Evolutionary conservation across 2,113 vertebrate genomes (phyloP).

Genomic region (Syngnathus floridae): DNA sequence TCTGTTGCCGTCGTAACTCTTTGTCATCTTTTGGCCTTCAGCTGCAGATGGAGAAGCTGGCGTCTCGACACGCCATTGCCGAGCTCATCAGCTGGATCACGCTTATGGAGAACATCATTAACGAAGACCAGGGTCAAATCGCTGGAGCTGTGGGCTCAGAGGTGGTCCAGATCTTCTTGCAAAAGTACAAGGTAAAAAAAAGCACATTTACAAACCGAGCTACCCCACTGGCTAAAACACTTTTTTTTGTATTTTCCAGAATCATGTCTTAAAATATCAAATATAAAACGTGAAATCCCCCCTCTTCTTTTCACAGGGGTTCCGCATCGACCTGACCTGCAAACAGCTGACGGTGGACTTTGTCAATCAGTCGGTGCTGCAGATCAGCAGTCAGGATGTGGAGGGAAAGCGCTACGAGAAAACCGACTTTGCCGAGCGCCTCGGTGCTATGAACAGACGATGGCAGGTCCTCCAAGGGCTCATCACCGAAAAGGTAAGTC

Average conservation of each 20-base stretch:
- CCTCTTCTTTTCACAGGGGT: constrained; percentile 72
- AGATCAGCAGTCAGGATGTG: constrained; percentile 93
- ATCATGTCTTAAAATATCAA: not conserved
- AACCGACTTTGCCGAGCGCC: constrained; percentile 92
- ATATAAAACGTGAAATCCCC: not conserved
- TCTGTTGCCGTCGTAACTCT: not conserved
- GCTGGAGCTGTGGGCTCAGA: constrained; percentile 80
- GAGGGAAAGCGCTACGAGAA: constrained; percentile 94
- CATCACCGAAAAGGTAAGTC: constrained; percentile 81
- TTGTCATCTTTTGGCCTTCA: constrained; percentile 43
- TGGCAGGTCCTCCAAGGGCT: constrained; percentile 93
- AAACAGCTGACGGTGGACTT: constrained; percentile 96
- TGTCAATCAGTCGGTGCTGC: constrained; percentile 94
- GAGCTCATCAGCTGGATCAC: constrained; percentile 96
- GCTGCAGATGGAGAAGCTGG: constrained; percentile 95
- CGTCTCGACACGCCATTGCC: constrained; percentile 89
- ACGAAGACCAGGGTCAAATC: constrained; percentile 84
- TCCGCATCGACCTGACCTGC: constrained; percentile 90
- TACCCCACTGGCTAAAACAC: too few relatives aligned
- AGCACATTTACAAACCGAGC: not conserved
- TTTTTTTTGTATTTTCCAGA: not conserved
- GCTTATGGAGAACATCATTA: constrained; percentile 87
- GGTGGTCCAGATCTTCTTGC: constrained; percentile 77
- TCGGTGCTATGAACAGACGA: constrained; percentile 90
- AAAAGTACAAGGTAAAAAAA: constrained; percentile 88